A percentile compares a stretch with the other conserved stretches of the same genome.
Evolutionary conservation across 2,113 vertebrate genomes (phyloP).

Genomic region (Corynorhinus townsendii): DNA sequence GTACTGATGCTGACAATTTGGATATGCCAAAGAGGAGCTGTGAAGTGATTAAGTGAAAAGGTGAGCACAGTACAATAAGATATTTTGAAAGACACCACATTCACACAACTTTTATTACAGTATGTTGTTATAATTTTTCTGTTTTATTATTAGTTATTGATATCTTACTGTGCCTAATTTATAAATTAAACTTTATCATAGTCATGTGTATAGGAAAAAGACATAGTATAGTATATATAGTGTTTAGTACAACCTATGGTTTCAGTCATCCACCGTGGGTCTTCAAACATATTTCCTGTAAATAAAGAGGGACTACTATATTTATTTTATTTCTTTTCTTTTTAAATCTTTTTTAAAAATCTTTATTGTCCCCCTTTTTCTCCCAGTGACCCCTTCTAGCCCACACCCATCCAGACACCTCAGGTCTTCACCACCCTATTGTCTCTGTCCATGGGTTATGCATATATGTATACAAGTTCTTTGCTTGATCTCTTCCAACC

Average conservation of each 20-base stretch:
- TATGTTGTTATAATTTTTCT: neutral
- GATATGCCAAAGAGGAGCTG: neutral
- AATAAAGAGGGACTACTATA: neutral
- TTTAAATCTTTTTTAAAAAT: too few relatives aligned
- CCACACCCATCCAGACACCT: too few relatives aligned
- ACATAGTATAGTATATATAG: neutral
- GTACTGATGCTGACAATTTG: neutral
- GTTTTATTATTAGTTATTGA: neutral
- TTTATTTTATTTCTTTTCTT: neutral
- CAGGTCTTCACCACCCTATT: too few relatives aligned
- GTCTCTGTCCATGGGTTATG: too few relatives aligned
- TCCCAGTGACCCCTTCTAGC: too few relatives aligned
- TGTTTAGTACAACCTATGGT: too few relatives aligned
- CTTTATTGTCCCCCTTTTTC: too few relatives aligned
- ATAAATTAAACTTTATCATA: neutral
- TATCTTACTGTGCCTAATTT: neutral
- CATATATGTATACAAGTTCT: too few relatives aligned
- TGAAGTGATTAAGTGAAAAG: neutral
- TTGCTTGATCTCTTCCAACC: too few relatives aligned
- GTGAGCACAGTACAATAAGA: neutral
- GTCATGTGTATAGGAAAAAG: neutral
- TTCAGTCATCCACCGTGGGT: neutral
- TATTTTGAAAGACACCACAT: neutral
- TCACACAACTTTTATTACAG: neutral
- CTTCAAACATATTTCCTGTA: neutral